Evolutionary conservation across 2,797 vertebrate species (phyloP), one percentile per base, ranked within the genome.

Genomic region (Peromyscus melanophrys): DNA sequence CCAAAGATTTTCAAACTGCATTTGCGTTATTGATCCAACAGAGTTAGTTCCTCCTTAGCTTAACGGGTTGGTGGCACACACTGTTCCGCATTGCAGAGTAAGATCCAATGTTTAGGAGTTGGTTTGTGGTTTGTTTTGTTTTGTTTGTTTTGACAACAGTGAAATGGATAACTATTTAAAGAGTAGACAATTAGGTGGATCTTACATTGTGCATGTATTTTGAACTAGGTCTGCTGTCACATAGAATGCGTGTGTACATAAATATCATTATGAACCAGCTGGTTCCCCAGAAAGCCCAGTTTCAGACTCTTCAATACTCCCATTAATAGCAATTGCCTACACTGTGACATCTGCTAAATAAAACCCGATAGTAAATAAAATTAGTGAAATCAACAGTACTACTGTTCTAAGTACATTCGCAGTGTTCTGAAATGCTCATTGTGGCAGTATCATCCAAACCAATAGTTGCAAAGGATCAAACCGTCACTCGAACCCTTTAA

Each of bases 361-460:
- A 98, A 98, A 96, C 85, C 7, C 92, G 89, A 97, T 93, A 89
- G 93, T 98, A 98, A 98, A 98, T 97, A 98, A 98, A 98, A 96
- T 91, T 93, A 97, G 90, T 94, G 94, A 96, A 96, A 97, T 97
- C 65, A 93, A 95, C 83, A 87, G 11, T 49, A 63, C 19, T 94
- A 27, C 9, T 86, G 89, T 80, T 94, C 94, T 27, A 27, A 98
- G 96, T 76, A 46, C 4, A 97, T 96, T 86, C 27, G 96, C 17
- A 75, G 31, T 67, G 85, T 31, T n/a, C 93, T 88, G 82, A 92
- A 96, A 95, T 94, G 55, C 52, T 94, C 96, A 96, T 55, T 2
- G 34, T 92, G 77, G 57, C 86, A 97, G 29, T 73, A 75, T 88
- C 78, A 49, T 4, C 90, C 90, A 78, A 43, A 61, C 77, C 37